These are phyloP conservation scores for Euthynnus affinis DNA, from an alignment of 2,797 vertebrate species.

Conservation along the genomic window DNA sequence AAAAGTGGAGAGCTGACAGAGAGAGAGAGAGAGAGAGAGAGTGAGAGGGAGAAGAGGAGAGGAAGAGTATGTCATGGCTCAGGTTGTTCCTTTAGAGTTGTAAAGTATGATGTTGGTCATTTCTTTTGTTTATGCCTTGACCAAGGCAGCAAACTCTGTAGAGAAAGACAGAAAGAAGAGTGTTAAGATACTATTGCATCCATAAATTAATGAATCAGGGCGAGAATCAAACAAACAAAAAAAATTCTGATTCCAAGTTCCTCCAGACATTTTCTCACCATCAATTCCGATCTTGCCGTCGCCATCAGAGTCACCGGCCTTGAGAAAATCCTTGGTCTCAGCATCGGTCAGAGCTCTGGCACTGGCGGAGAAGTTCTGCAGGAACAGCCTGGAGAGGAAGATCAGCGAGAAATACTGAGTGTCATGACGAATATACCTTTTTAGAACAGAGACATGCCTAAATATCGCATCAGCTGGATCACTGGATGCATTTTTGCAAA, in stretches of 20 bases:
- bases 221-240: too few relatives aligned
- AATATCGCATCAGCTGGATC: neutral
- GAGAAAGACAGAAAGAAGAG: constrained; percentile 20
- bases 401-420: neutral
- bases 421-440: neutral
- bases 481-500: neutral
- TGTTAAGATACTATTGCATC: neutral
- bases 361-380: constrained; percentile 84
- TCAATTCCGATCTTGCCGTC: constrained; percentile 90
- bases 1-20: constrained; percentile 81
- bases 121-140: constrained; percentile 81
- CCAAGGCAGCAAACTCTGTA: constrained; percentile 84
- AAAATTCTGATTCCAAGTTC: neutral
- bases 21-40: constrained; percentile 66
- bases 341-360: constrained; percentile 84
- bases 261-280: constrained; percentile 68
- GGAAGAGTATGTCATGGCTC: constrained; percentile 76
- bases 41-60: constrained; percentile 64
- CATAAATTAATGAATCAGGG: neutral
- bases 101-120: constrained; percentile 79
- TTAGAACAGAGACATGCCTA: neutral
- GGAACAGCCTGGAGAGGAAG: constrained; percentile 81
- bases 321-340: constrained; percentile 85
- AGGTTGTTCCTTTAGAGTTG: constrained; percentile 84
- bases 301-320: constrained; percentile 86